Evolutionary conservation across 2,797 vertebrate species (phyloP).

Genomic region (Euphonia xanthogaster): DNA sequence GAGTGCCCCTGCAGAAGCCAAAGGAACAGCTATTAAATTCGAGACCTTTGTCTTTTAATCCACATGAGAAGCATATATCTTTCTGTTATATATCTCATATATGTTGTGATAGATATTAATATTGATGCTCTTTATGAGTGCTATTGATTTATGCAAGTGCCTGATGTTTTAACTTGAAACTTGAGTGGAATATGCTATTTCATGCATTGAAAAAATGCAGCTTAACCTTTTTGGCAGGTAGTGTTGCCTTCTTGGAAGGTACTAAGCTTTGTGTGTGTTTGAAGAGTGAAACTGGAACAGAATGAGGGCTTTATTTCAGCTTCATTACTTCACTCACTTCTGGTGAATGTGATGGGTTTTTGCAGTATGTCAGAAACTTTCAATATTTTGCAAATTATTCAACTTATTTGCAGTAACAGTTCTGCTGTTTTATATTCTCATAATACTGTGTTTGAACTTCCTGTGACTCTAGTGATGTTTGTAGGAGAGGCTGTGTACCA

Average conservation of each 20-base stretch:
- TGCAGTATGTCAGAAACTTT: conserved; percentile 7
- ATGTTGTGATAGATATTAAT: neutral
- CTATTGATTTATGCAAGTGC: neutral
- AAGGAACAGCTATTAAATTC: neutral
- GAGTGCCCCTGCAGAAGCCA: neutral
- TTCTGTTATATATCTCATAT: neutral
- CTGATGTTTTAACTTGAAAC: neutral
- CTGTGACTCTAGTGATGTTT: conserved; percentile 20
- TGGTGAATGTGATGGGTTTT: neutral
- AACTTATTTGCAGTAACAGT: conserved; percentile 22
- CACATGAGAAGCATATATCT: neutral
- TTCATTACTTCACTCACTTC: conserved; percentile 9
- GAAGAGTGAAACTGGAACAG: neutral
- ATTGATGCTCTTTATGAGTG: neutral
- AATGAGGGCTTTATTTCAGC: conserved; percentile 1
- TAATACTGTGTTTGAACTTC: conserved; percentile 41
- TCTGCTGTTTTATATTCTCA: conserved; percentile 33
- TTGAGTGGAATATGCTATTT: neutral
- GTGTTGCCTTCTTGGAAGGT: neutral
- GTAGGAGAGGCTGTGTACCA: neutral
- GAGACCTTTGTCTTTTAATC: neutral
- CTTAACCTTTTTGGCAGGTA: neutral
- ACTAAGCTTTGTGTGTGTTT: neutral
- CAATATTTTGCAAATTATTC: conserved; percentile 46
- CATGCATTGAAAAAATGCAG: neutral